Evolutionary conservation across 2,797 vertebrate species (phyloP).

Genomic region (Tachyglossus aculeatus): DNA sequence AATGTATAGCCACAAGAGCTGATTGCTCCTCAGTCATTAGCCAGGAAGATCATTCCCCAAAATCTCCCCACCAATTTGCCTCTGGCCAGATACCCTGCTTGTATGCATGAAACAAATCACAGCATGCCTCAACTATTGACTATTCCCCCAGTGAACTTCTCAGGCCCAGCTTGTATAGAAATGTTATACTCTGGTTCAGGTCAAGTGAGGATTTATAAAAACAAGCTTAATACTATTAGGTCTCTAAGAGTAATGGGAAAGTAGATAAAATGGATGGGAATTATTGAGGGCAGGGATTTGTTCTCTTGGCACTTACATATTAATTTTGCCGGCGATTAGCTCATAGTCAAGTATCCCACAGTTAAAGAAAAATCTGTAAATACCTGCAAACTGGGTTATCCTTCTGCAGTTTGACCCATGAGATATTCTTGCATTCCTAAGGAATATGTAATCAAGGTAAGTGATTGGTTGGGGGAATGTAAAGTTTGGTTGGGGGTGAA

Average conservation of each 20-base stretch:
- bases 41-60: background rate
- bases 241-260: background rate
- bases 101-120: background rate
- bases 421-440: constrained; percentile 18
- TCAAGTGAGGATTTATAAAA: background rate
- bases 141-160: background rate
- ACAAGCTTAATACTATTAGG: background rate
- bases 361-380: constrained; percentile 25
- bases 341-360: background rate
- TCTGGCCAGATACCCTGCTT: constrained; percentile 33
- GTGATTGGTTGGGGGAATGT: background rate
- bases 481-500: background rate
- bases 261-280: background rate
- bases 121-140: too few species aligned
- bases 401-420: constrained; percentile 28
- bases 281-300: background rate
- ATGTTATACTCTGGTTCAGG: background rate
- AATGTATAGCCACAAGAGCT: too few species aligned
- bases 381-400: background rate
- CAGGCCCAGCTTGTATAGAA: background rate
- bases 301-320: background rate
- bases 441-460: constrained; percentile 48
- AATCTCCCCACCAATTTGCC: background rate
- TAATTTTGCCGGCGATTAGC: background rate
- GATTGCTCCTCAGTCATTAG: background rate